A percentile compares a stretch with the other conserved stretches of the same genome.
Evolutionary conservation across 2,797 vertebrate genomes (phyloP).

Genomic region (Acrossocheilus fasciatus): DNA sequence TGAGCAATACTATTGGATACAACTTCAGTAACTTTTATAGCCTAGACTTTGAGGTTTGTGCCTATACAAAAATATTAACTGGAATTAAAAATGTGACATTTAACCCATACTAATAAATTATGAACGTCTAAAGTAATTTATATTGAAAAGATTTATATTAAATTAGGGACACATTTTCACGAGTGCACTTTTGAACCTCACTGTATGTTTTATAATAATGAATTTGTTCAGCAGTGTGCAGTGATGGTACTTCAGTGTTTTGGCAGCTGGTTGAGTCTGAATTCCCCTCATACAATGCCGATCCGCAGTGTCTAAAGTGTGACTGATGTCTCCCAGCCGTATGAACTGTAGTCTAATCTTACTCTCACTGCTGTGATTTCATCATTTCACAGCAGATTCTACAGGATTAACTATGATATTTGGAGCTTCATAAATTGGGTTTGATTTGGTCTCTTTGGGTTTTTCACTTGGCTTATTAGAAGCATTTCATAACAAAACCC

Average conservation of each 20-base stretch:
- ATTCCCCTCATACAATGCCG: not conserved
- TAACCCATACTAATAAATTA: not conserved
- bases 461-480: slow-evolving; percentile 23
- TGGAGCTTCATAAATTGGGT: slow-evolving; percentile 6
- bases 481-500: slow-evolving; percentile 34
- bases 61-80: not conserved
- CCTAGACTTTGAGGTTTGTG: not conserved
- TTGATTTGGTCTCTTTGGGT: slow-evolving; percentile 23
- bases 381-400: slow-evolving; percentile 26
- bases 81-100: not conserved
- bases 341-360: slow-evolving; percentile 1
- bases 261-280: slow-evolving; percentile 30
- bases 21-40: not conserved
- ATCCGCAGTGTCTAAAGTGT: slow-evolving; percentile 21
- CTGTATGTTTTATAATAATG: not conserved
- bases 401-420: slow-evolving; percentile 16
- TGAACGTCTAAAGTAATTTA: not conserved
- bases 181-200: not conserved
- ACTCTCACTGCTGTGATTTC: slow-evolving; percentile 23
- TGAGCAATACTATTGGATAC: not conserved
- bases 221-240: slow-evolving; percentile 6
- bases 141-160: not conserved
- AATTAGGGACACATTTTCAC: not conserved
- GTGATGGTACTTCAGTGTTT: not conserved
- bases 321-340: slow-evolving; percentile 16